Base-by-base conservation (phyloP, 2,113 vertebrate genomes). In the Charadrius vociferus region DNA sequence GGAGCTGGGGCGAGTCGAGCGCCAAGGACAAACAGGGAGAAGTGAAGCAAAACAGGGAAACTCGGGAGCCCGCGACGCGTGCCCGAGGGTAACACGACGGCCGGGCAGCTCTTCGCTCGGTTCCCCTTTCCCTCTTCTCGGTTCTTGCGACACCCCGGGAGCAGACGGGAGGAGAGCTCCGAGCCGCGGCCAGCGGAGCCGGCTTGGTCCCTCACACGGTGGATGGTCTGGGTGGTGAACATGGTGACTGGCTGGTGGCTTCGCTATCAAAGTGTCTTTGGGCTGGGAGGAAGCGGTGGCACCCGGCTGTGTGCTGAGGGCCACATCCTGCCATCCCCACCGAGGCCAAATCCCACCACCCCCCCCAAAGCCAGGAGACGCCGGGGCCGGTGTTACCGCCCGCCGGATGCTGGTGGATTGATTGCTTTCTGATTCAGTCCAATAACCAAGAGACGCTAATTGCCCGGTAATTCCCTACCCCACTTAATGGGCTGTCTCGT, bases 1-100 rank as follows among this genome's bases (percentile, higher is more conserved):
- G 4, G 90, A 93, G 80, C 30, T 1, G 1, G 43, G 65, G 71
- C 0, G 5, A 95, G 55, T 67, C 10, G 6, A 88, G 70, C 11
- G 1, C 86, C 90, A 96, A 95, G 95, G 96, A 86, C 92, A 36
- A 86, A 37, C 80, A 41, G 81, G 37, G 92, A 96, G 88, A 90
- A 75, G 68, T 10, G 39, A 95, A 90, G 82, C 88, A 95, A 95
- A 96, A 94, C 92, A 95, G 29, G n/a, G 56, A 22, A 88, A 91
- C 11, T 32, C 6, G 1, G 56, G 56, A 68, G 58, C 29, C 37
- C 61, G 77, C 3, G 2, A 49, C 32, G 21, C 70, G 36, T 89
- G 81, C 45, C 41, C 68, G 12, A 74, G 93, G 81, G 81, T 43
- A 68, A 65, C 80, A 34, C 0, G 0, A 34, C 1, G 2, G 47